Base-by-base conservation (phyloP, 2,113 vertebrate genomes). In the Petrocephalus microphthalmus region DNA sequence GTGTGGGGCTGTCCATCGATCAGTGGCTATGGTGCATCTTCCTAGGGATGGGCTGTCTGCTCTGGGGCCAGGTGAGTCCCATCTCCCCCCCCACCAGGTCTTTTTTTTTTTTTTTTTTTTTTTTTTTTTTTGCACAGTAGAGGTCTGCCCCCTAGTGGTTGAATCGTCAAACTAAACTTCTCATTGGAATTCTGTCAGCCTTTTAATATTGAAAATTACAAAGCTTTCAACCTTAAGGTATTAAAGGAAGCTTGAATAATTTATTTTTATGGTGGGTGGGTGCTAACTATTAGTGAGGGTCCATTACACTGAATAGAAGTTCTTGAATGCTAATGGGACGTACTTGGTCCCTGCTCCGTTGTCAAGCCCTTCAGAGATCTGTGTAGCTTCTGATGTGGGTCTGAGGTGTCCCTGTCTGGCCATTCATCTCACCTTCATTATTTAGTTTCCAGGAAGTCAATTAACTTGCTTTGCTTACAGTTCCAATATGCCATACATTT, bases 11-110 rank as follows among this genome's bases (percentile, higher is more conserved):
- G 85, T 94, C 94, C 3, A 86, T 98, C 88, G 98, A 99, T 92
- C 98, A 99, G 85, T 99, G 98, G 98, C 95, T 99, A 22, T 99
- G 98, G 98, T 99, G 98, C 89, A 94, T 98, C 92, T 99, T 99
- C 95, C 94, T 99, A 90, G 98, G 98, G 91, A 97, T 99, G 91
- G 97, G 98, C 93, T 97, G 97, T 86, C 96, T 99, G 89, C 96
- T 99, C 82, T 99, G 98, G 98, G 98, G 98, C 93, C 98, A 99
- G 97, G 98, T 99, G 96, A 96, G 89, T 81, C 15, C 33, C n/a
- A n/a, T n/a, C n/a, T n/a, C n/a, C n/a, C n/a, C n/a, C 19, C 13
- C 22, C n/a, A n/a, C n/a, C n/a, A n/a, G n/a, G n/a, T n/a, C n/a
- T n/a, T n/a, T n/a, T n/a, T n/a, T n/a, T n/a, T n/a, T n/a, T n/a